phyloP scores from a whole-genome alignment of 2,888 invertebrate genomes.

The Malthinus seriepunctatus region DNA sequence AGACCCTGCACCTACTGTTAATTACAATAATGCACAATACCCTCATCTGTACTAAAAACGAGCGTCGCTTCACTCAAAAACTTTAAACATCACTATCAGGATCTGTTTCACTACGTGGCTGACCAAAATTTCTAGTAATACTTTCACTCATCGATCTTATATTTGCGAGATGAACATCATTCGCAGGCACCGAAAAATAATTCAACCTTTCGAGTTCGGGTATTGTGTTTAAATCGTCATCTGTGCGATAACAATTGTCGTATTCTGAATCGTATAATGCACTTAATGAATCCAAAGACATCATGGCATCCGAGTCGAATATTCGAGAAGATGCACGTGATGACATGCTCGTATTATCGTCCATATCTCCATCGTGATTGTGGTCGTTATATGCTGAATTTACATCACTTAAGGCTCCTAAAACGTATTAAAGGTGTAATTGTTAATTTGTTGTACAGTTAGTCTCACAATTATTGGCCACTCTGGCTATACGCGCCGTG shows the following conservation, averaged over 20 bases:
- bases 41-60: not conserved
- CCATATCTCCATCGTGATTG: conserved; percentile 59
- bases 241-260: conserved; percentile 64
- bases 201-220: conserved; percentile 54
- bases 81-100: conserved; percentile 64
- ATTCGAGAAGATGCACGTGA: conserved; percentile 83
- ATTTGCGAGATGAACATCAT: conserved; percentile 70
- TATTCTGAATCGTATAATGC: conserved; percentile 81
- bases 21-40: not conserved
- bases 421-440: too few relatives aligned
- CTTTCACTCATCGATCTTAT: conserved; percentile 77
- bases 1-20: not conserved
- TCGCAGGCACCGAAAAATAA: conserved; percentile 55
- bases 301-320: conserved; percentile 75
- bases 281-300: conserved; percentile 78
- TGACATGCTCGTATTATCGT: conserved; percentile 77
- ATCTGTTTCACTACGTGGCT: conserved; percentile 68
- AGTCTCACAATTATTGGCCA: too few relatives aligned
- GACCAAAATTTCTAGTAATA: conserved; percentile 76
- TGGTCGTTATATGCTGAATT: conserved; percentile 77
- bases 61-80: not conserved
- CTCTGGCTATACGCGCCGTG: too few relatives aligned
- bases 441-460: too few relatives aligned
- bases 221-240: conserved; percentile 55
- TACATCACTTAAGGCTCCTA: conserved; percentile 80